Percentiles rank a stretch among this genome's conserved stretches.
These are phyloP conservation scores for Xylocampa areola DNA, from an alignment of 2,888 invertebrate genomes.

Conservation along the genomic window DNA sequence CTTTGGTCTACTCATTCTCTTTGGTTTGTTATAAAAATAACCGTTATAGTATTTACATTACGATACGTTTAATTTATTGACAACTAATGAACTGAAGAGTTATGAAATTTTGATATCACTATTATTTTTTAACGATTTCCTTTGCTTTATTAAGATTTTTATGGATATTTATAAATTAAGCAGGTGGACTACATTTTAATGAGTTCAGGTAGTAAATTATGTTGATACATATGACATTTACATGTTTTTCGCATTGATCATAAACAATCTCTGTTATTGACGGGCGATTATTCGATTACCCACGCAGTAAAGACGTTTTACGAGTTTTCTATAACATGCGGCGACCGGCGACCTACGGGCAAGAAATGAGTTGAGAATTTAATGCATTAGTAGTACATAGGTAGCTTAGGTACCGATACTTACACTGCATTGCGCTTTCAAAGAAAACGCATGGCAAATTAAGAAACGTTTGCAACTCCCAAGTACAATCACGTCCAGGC, in stretches of 20 bases:
- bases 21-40: constrained; percentile 22
- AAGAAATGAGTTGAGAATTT: background rate
- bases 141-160: constrained; percentile 40
- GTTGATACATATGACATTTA: background rate
- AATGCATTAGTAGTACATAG: background rate
- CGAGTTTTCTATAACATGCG: background rate
- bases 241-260: background rate
- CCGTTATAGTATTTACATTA: constrained; percentile 20
- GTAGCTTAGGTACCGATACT: too few species aligned
- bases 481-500: background rate
- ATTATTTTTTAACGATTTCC: constrained; percentile 49
- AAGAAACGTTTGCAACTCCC: background rate
- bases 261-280: background rate
- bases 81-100: constrained; percentile 49
- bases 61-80: constrained; percentile 41
- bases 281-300: background rate
- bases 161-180: constrained; percentile 11
- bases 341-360: too few species aligned
- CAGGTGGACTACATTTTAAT: constrained; percentile 4
- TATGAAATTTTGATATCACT: constrained; percentile 43
- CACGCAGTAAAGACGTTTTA: background rate
- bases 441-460: background rate
- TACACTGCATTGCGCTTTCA: too few species aligned
- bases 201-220: background rate
- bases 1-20: constrained; percentile 41